Evolutionary conservation across 2,113 vertebrate species (phyloP).

Genomic region (Barbus barbus): DNA sequence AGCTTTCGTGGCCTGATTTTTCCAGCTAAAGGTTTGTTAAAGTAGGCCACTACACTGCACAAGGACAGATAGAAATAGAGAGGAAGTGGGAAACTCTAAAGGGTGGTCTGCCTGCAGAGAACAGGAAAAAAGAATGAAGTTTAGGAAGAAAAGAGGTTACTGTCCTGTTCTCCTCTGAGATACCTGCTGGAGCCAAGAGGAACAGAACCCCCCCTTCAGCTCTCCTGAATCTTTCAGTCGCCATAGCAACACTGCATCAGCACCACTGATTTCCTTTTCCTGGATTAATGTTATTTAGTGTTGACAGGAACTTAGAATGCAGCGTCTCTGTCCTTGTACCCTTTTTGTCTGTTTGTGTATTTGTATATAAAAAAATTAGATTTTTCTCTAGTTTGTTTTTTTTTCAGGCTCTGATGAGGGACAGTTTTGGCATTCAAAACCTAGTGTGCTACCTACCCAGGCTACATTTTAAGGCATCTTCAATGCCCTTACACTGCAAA

Average conservation of each 20-base stretch:
- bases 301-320: not conserved
- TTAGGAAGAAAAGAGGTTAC: not conserved
- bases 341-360: constrained; percentile 27
- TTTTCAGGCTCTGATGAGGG: not conserved
- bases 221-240: constrained; percentile 46
- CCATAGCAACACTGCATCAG: constrained; percentile 63
- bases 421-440: not conserved
- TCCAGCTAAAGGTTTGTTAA: not conserved
- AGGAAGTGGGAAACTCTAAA: not conserved
- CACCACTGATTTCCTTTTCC: constrained; percentile 14
- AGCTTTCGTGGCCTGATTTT: constrained; percentile 17
- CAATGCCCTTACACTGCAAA: not conserved
- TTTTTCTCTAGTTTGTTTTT: not conserved
- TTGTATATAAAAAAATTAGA: not conserved
- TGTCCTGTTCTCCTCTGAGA: not conserved
- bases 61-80: not conserved
- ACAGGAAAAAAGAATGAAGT: not conserved
- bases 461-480: not conserved
- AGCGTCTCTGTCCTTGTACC: not conserved
- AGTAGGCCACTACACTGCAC: constrained; percentile 14
- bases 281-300: not conserved
- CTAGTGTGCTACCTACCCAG: not conserved
- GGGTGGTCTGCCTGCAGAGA: not conserved
- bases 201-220: constrained; percentile 6
- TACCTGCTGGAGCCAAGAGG: not conserved